Base-by-base conservation (phyloP, 2,113 vertebrate genomes). In the Dasyprocta punctata region DNA sequence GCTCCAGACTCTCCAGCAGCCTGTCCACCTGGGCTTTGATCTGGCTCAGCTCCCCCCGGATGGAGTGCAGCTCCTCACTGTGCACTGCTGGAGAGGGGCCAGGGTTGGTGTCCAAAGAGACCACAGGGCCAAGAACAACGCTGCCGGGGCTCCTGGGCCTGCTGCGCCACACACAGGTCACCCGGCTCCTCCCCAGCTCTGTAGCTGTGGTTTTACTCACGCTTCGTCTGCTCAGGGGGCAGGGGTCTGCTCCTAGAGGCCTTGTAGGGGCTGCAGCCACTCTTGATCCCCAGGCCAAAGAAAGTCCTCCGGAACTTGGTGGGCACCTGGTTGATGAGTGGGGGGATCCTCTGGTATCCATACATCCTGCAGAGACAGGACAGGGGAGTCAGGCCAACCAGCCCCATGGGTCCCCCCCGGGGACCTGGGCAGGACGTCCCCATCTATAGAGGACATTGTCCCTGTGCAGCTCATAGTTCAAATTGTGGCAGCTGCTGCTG, bases 11-110 rank as follows among this genome's bases (percentile, higher is more conserved):
- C 98, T 99, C 98, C 98, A 99, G 98, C 75, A 99, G 99, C 83
- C 97, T 98, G 98, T 99, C 99, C 98, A 99, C 99, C 98, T 99
- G 99, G 17, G 98, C 99, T 98, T 99, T 99, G 98, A 99, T 99
- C 98, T 99, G 98, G 89, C 99, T 99, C 98, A 99, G 98, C 98
- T 99, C 99, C 33, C 98, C 99, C 97, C 99, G 99, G 99, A 99
- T 99, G 97, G 99, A 99, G 98, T 99, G 99, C 97, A 99, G 98
- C 98, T 99, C 99, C 89, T 99, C 98, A 1, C 99, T 99, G 63
- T 97, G 97, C 96, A 99, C 99, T 99, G 98, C 47, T 65, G 36
- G 69, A 97, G 96, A 30, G 56, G 69, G 81, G 38, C 24, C 11
- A 36, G 84, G 20, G 61, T 60, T 58, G 36, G 49, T 54, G 47